These are phyloP conservation scores for Drosophila subsilvestris DNA, from an alignment of 2,888 invertebrate genomes.

Conservation along the genomic window DNA sequence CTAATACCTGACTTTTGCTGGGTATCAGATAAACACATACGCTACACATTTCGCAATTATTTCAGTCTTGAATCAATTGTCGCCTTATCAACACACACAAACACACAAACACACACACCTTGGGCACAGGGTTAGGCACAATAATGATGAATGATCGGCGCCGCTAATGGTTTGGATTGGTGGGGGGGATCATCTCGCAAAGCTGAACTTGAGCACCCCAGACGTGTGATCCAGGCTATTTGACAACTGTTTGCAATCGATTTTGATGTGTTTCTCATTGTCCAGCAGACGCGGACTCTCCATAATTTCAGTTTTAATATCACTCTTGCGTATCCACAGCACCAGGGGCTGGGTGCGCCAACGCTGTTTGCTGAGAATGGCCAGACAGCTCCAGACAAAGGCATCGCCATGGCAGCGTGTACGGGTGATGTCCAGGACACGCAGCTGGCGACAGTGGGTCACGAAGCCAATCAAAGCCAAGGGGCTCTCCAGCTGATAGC, in stretches of 20 bases:
- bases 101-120: background rate
- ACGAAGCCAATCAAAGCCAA: constrained; percentile 67
- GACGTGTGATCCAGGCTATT: constrained; percentile 48
- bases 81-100: constrained; percentile 1
- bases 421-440: constrained; percentile 64
- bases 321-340: constrained; percentile 70
- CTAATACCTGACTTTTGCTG: background rate
- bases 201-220: constrained; percentile 76
- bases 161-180: background rate
- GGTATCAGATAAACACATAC: background rate
- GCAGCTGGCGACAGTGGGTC: constrained; percentile 62
- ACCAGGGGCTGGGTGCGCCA: constrained; percentile 69
- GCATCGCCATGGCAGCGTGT: constrained; percentile 59
- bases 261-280: constrained; percentile 54
- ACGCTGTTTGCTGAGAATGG: constrained; percentile 62
- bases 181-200: constrained; percentile 39
- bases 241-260: constrained; percentile 58
- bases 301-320: constrained; percentile 52
- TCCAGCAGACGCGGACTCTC: constrained; percentile 61
- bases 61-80: constrained; percentile 24
- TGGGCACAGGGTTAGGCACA: constrained; percentile 11
- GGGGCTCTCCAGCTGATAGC: constrained; percentile 72
- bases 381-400: constrained; percentile 59
- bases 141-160: background rate
- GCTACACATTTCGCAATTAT: background rate